Conservation (phyloP, 2,113 vertebrate species). For the Willisornis vidua region DNA sequence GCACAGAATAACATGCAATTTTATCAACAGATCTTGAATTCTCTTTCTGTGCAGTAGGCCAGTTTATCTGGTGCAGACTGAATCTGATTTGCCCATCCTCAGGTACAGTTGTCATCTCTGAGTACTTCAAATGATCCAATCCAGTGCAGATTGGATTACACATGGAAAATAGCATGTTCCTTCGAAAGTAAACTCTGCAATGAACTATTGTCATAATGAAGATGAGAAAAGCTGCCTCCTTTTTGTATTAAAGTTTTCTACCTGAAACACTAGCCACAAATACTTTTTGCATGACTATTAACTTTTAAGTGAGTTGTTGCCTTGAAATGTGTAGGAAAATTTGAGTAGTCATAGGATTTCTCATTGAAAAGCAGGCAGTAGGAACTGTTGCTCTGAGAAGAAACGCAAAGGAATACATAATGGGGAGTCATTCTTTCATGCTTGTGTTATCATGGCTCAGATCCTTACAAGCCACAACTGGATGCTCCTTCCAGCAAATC, state of each 20-base stretch:
- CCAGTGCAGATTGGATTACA: neutral
- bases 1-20: neutral
- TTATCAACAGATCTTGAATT: neutral
- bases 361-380: neutral
- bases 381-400: neutral
- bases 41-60: neutral
- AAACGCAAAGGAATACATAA: neutral
- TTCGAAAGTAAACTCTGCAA: neutral
- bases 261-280: neutral
- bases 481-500: neutral
- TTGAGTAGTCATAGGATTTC: neutral
- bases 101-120: neutral
- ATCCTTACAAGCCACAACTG: neutral
- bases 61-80: neutral
- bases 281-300: neutral
- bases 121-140: neutral
- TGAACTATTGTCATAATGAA: neutral
- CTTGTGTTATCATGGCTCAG: neutral
- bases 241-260: neutral
- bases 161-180: neutral
- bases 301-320: neutral
- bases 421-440: neutral
- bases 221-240: neutral
- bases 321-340: neutral
- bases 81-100: neutral